Percentiles rank a stretch among this genome's conserved stretches.
These are phyloP conservation scores for Phoenoteleia sp. DNA, from an alignment of 2,888 invertebrate genomes.

Conservation along the genomic window DNA sequence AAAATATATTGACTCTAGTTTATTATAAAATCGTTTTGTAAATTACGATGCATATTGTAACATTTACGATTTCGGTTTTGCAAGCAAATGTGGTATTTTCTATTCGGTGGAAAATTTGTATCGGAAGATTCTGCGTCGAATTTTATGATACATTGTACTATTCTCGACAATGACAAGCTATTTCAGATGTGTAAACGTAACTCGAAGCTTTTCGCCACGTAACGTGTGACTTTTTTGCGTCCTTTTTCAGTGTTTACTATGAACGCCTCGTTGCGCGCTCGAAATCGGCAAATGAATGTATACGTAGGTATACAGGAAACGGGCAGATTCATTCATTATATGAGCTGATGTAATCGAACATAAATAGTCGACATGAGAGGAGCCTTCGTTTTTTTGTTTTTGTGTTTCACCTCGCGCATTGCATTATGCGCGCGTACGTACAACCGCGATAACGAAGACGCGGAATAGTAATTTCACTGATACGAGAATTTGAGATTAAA, in stretches of 20 bases:
- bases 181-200: not conserved
- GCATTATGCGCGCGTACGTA: slow-evolving; percentile 23
- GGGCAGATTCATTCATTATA: slow-evolving; percentile 50
- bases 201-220: slow-evolving; percentile 7
- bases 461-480: not conserved
- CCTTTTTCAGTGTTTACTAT: slow-evolving; percentile 47
- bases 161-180: not conserved
- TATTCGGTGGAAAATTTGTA: no score
- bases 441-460: slow-evolving; percentile 6
- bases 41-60: no score
- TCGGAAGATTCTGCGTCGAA: no score
- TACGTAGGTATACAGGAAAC: slow-evolving; percentile 61
- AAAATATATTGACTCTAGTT: no score
- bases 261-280: slow-evolving; percentile 46
- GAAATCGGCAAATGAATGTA: slow-evolving; percentile 40
- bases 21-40: no score
- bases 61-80: no score
- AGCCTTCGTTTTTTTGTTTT: slow-evolving; percentile 29
- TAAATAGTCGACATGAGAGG: slow-evolving; percentile 40
- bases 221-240: slow-evolving; percentile 47
- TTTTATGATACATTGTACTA: not conserved
- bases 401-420: not conserved
- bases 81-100: no score
- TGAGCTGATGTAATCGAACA: slow-evolving; percentile 56
- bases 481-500: not conserved